Evolutionary conservation across 2,113 vertebrate species (phyloP).

Genomic region (Oncorhynchus mykiss): DNA sequence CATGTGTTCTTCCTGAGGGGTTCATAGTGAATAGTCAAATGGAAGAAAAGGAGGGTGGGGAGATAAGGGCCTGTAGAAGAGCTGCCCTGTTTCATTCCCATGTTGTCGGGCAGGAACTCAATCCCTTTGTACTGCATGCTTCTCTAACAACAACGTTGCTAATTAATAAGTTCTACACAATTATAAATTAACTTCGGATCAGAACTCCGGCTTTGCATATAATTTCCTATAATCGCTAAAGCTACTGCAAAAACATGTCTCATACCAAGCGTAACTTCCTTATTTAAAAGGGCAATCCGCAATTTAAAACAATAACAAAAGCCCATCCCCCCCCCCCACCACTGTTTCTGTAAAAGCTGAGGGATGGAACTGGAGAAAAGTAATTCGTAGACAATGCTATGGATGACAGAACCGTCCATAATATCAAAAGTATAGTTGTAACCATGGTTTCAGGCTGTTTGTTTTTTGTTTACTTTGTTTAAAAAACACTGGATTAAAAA

Average conservation of each 20-base stretch:
- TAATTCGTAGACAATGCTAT: no score
- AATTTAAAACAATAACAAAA: no score
- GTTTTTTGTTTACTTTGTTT: no score
- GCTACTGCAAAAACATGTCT: conserved; percentile 88
- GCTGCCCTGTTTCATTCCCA: conserved; percentile 22
- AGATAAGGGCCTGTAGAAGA: conserved; percentile 16
- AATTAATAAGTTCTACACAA: conserved; percentile 95
- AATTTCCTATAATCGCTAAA: conserved; percentile 92
- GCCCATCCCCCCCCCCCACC: no score
- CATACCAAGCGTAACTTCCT: conserved; percentile 89
- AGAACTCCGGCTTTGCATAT: conserved; percentile 93
- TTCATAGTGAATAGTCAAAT: not conserved
- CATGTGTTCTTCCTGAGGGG: not conserved
- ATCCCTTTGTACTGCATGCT: conserved; percentile 76
- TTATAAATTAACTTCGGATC: conserved; percentile 94
- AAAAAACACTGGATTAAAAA: no score
- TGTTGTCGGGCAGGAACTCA: conserved; percentile 50
- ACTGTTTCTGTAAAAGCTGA: no score
- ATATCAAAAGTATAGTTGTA: no score
- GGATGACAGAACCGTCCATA: no score
- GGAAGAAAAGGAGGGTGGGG: not conserved
- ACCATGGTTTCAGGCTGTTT: no score
- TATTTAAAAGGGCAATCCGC: not conserved
- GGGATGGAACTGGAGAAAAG: no score
- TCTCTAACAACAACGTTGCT: conserved; percentile 85